These are phyloP conservation scores for Macroglossus sobrinus DNA, from an alignment of 2,113 vertebrate species.

Conservation along the genomic window DNA sequence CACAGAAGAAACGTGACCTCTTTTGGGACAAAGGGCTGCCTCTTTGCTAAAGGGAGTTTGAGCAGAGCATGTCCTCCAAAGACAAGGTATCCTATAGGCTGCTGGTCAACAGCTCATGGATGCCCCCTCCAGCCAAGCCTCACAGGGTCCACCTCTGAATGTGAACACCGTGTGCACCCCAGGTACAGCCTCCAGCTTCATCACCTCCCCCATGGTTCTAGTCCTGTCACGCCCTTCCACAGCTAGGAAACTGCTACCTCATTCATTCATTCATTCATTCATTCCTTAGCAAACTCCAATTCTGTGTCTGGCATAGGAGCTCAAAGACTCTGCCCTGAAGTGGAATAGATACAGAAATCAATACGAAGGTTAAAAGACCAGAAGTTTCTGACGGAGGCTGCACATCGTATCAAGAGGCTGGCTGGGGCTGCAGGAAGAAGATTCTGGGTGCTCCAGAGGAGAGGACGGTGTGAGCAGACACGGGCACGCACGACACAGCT, in stretches of 20 bases:
- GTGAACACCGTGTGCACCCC: no score
- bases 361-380: neutral
- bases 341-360: neutral
- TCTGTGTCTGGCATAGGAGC: neutral
- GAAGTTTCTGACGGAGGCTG: neutral
- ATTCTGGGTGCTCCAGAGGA: no score
- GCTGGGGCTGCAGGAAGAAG: neutral
- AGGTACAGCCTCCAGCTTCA: neutral
- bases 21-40: neutral
- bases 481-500: neutral
- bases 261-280: neutral
- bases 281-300: neutral
- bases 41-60: neutral
- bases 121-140: neutral
- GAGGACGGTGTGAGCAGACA: neutral
- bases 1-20: neutral
- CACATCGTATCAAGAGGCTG: neutral
- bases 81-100: neutral
- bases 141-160: neutral
- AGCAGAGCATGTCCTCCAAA: neutral
- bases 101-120: neutral
- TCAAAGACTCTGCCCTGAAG: neutral
- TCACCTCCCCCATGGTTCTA: neutral
- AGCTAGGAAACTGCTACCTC: neutral
- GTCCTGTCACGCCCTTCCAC: neutral